Evolutionary conservation across 2,113 vertebrate genomes (phyloP).

Genomic region (Serinus canaria): DNA sequence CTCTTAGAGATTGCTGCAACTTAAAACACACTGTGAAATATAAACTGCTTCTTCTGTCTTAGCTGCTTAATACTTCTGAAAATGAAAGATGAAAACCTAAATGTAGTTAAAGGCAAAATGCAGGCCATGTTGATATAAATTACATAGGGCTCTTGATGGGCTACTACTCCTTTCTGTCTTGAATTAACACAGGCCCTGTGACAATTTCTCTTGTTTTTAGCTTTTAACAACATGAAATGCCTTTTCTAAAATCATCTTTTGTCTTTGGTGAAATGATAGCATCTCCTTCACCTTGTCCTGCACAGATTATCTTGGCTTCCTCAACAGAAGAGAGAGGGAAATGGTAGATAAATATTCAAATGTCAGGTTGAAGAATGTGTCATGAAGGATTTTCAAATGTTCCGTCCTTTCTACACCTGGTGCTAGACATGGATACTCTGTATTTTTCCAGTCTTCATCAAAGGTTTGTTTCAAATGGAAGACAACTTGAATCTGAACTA

Average conservation of each 20-base stretch:
- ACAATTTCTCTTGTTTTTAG: not conserved
- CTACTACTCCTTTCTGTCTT: not conserved
- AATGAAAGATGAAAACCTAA: not conserved
- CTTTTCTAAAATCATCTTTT: not conserved
- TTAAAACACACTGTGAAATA: not conserved
- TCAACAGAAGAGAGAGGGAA: not conserved
- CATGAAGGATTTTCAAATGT: not conserved
- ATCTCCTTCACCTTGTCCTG: not conserved
- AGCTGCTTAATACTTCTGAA: not conserved
- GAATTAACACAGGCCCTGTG: not conserved
- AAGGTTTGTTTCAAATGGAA: not conserved
- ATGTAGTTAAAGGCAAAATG: not conserved
- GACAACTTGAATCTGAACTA: not conserved
- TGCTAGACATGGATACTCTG: rapidly evolving
- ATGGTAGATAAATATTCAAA: not conserved
- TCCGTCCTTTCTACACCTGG: not conserved
- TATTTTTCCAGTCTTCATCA: not conserved
- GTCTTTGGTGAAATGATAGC: not conserved
- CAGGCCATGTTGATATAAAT: not conserved
- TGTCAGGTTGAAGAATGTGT: not conserved
- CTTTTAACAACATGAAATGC: not conserved
- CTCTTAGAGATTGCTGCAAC: not conserved
- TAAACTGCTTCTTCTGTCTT: not conserved
- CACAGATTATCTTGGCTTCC: not conserved
- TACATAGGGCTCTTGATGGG: not conserved